Evolutionary conservation across 2,888 invertebrate genomes (phyloP).

Genomic region (Himalopsyche tibetana): DNA sequence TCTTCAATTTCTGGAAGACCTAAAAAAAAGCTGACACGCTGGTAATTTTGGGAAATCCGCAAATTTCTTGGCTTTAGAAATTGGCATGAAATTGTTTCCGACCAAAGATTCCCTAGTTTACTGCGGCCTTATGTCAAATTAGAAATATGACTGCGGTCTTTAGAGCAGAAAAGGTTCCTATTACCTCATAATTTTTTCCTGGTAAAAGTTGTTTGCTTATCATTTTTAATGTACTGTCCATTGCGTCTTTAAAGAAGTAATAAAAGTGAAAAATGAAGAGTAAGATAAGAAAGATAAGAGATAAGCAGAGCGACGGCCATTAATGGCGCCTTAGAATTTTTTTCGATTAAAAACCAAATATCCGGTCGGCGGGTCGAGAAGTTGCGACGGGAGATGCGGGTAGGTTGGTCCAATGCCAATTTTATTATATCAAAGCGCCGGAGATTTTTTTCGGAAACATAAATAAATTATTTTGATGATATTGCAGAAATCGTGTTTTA

Average conservation of each 20-base stretch:
- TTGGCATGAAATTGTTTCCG: too few species aligned
- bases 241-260: neutral
- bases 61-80: too few species aligned
- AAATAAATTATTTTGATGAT: neutral
- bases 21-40: too few species aligned
- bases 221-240: neutral
- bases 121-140: too few species aligned
- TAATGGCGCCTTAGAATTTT: neutral
- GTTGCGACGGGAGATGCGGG: neutral
- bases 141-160: too few species aligned
- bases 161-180: too few species aligned
- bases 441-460: neutral
- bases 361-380: neutral
- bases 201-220: too few species aligned
- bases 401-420: neutral
- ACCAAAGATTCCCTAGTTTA: too few species aligned
- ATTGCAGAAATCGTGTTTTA: too few species aligned
- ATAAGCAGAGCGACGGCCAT: neutral
- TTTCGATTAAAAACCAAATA: slow-evolving; percentile 20
- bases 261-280: neutral
- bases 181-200: too few species aligned
- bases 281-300: neutral
- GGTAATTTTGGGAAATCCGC: too few species aligned
- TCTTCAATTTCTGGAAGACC: too few species aligned
- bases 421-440: neutral